These are phyloP conservation scores for Syngnathus scovelli DNA, from an alignment of 2,113 vertebrate genomes.

Conservation along the genomic window DNA sequence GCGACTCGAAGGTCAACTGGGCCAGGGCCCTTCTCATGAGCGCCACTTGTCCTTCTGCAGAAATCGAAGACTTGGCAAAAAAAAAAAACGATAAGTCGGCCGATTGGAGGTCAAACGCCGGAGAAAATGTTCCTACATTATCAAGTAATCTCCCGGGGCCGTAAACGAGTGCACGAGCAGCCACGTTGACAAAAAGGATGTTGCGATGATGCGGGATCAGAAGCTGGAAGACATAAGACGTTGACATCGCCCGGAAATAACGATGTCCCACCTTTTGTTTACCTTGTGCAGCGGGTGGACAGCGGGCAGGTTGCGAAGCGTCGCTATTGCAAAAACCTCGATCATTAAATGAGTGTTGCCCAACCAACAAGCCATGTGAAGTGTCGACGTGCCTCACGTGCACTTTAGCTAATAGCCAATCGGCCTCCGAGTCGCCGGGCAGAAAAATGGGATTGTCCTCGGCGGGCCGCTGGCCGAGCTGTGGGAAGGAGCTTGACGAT, in stretches of 20 bases:
- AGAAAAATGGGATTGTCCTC: constrained; percentile 55
- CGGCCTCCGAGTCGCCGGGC: constrained; percentile 56
- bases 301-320: constrained; percentile 58
- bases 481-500: neutral
- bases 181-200: constrained; percentile 18
- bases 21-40: neutral
- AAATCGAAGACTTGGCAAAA: neutral
- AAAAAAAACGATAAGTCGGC: neutral
- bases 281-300: constrained; percentile 67
- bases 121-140: constrained; percentile 5
- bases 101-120: neutral
- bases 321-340: constrained; percentile 61
- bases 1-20: no score
- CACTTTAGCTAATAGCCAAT: constrained; percentile 68
- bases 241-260: neutral
- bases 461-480: constrained; percentile 36
- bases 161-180: neutral
- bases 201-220: constrained; percentile 25
- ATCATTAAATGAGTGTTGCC: constrained; percentile 53
- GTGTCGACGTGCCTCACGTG: constrained; percentile 63
- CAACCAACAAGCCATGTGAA: constrained; percentile 38
- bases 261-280: neutral
- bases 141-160: constrained; percentile 1
- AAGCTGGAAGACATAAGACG: neutral
- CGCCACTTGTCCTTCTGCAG: neutral